phyloP scores from a whole-genome alignment of 1,140 invertebrate genomes.

The Euura lappo region DNA sequence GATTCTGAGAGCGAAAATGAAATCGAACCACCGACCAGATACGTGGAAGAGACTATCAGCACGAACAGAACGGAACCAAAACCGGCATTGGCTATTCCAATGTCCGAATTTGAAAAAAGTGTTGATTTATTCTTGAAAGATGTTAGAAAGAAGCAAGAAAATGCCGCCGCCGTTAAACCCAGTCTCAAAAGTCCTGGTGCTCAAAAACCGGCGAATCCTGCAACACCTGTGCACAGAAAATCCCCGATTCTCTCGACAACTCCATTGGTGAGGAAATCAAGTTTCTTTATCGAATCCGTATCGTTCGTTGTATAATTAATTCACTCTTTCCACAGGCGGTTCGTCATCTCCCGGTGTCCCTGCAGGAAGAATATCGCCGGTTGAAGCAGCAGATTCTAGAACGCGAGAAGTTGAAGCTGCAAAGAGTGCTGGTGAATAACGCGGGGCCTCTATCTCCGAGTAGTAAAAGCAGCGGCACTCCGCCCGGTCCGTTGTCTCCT shows the following conservation, averaged over 20 bases:
- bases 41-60: neutral
- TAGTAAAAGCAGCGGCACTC: slow-evolving; percentile 3
- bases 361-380: slow-evolving; percentile 56
- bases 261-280: slow-evolving; percentile 24
- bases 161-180: slow-evolving; percentile 23
- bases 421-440: slow-evolving; percentile 27
- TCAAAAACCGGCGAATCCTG: slow-evolving; percentile 8
- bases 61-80: slow-evolving; percentile 19
- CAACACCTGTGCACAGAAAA: slow-evolving; percentile 10
- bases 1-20: slow-evolving; percentile 55
- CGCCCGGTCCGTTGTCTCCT: slow-evolving; percentile 23
- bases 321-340: slow-evolving; percentile 47
- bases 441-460: slow-evolving; percentile 14
- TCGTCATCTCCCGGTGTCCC: slow-evolving; percentile 51
- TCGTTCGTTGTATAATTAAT: too few relatives aligned
- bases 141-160: slow-evolving; percentile 50
- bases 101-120: slow-evolving; percentile 52
- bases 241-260: slow-evolving; percentile 17
- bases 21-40: slow-evolving; percentile 21
- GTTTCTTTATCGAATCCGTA: neutral
- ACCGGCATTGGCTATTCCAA: slow-evolving; percentile 32
- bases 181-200: slow-evolving; percentile 7
- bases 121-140: slow-evolving; percentile 52
- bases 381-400: slow-evolving; percentile 55
- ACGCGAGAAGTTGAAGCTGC: slow-evolving; percentile 43